These are phyloP conservation scores for Microctonus hyperodae DNA, from an alignment of 2,888 invertebrate species.

Conservation along the genomic window DNA sequence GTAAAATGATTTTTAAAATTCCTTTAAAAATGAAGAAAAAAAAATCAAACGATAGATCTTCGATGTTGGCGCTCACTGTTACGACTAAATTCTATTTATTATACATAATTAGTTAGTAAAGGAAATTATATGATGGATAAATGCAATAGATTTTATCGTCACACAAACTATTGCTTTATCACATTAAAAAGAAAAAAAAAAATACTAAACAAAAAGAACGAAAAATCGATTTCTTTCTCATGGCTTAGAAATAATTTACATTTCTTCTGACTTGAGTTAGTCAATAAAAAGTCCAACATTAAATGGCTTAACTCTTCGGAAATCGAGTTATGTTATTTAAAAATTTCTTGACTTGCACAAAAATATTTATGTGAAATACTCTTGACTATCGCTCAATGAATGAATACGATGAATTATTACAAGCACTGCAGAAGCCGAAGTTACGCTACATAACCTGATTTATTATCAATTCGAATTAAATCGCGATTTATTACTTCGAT, in stretches of 20 bases:
- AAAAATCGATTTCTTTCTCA: not conserved
- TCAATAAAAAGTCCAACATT: not conserved
- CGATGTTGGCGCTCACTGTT: too few species aligned
- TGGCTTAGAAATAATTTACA: conserved; percentile 2
- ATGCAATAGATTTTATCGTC: too few species aligned
- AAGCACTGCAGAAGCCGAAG: not conserved
- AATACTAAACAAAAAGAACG: conserved; percentile 4
- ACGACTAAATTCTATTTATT: too few species aligned
- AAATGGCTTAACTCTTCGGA: too few species aligned
- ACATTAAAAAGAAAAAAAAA: too few species aligned
- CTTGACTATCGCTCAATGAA: not conserved
- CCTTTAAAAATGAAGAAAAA: too few species aligned
- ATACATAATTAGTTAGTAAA: too few species aligned
- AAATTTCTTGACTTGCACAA: not conserved
- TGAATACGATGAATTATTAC: not conserved
- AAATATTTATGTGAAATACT: not conserved
- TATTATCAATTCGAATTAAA: not conserved
- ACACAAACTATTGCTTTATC: too few species aligned
- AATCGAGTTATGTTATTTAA: too few species aligned
- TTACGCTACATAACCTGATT: not conserved
- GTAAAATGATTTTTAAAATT: conserved; percentile 22
- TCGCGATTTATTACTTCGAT: not conserved
- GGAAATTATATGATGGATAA: too few species aligned
- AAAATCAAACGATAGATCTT: not conserved
- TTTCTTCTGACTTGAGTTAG: not conserved